Base-by-base conservation (phyloP, 2,888 invertebrate species). In the Himalopsyche japonica region DNA sequence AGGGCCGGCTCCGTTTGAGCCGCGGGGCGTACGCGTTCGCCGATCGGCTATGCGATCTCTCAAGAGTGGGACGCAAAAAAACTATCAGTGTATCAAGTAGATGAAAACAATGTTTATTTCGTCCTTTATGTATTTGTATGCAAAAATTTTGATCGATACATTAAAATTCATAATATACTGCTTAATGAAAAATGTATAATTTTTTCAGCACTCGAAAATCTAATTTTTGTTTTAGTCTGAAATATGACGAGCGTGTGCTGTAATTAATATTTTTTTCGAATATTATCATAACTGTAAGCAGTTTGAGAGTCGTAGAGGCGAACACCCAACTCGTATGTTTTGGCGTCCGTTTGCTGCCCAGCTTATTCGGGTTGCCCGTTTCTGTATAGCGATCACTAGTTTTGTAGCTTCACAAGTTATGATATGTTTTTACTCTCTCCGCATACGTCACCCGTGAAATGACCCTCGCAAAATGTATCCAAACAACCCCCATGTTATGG, bases 11-110 rank as follows among this genome's bases (percentile, higher is more conserved):
- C 27, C 32, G 76, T 57, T 80, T 77, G 49, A 82, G 80, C 82
- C 85, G 82, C 78, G 80, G 85, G 43, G 82, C 70, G 48, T 27
- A 70, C 77, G 64, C 82, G 27, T 20, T 15, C 43, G 15, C 43
- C 43, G 43, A 43, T 43, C 43, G 43, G 43, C 43, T 15, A 57
- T 20, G 57, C 20, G 20, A 57, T 57, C 20, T 57, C 57, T 6
- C 57, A 57, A 57, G 57, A 24, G n/a, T 57, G 57, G 57, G 57
- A 57, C 57, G 57, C 57, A 20, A 24, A 20, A n/a, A 57, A 57
- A 57, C 57, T 57, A 57, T n/a, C 57, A 43, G 12, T 3, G 15
- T 43, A 43, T 3, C 43, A 15, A 15, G 43, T 15, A 43, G 3
- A 37, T 7, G 6, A 10, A 8, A 43, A 8, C 37, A 37, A 37